phyloP scores from a whole-genome alignment of 2,888 invertebrate genomes.

The Trissonchulus latispiculum region DNA sequence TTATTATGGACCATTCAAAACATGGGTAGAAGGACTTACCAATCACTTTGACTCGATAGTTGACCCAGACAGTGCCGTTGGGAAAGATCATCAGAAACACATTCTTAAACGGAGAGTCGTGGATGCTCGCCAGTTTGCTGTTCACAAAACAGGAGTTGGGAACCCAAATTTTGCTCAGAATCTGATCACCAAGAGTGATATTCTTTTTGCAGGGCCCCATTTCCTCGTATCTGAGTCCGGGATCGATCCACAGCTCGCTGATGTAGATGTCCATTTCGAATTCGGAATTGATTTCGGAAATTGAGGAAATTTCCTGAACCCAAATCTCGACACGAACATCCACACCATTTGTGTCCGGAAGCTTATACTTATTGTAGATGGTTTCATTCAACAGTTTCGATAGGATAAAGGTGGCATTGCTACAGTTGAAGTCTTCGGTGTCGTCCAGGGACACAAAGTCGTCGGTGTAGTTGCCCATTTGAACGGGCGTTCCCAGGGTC shows the following conservation, averaged over 20 bases:
- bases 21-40: too few relatives aligned
- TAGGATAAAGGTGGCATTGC: not conserved
- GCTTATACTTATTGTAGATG: not conserved
- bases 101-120: conserved; percentile 18
- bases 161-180: conserved; percentile 22
- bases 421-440: too few relatives aligned
- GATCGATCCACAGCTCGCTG: conserved; percentile 12
- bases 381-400: not conserved
- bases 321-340: conserved; percentile 13
- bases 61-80: conserved; percentile 16
- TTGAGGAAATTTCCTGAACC: conserved; percentile 10
- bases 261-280: conserved; percentile 16
- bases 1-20: too few relatives aligned
- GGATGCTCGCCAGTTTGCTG: conserved; percentile 12
- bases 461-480: too few relatives aligned
- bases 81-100: conserved; percentile 15
- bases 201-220: conserved; percentile 12
- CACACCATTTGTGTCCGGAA: not conserved
- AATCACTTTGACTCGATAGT: conserved; percentile 13
- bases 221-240: not conserved
- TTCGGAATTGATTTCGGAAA: conserved; percentile 7
- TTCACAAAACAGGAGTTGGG: conserved; percentile 19
- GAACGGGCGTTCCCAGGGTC: too few relatives aligned
- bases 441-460: too few relatives aligned
- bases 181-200: conserved; percentile 5